phyloP scores from a whole-genome alignment of 2,797 vertebrate species.

The Crenichthys baileyi region DNA sequence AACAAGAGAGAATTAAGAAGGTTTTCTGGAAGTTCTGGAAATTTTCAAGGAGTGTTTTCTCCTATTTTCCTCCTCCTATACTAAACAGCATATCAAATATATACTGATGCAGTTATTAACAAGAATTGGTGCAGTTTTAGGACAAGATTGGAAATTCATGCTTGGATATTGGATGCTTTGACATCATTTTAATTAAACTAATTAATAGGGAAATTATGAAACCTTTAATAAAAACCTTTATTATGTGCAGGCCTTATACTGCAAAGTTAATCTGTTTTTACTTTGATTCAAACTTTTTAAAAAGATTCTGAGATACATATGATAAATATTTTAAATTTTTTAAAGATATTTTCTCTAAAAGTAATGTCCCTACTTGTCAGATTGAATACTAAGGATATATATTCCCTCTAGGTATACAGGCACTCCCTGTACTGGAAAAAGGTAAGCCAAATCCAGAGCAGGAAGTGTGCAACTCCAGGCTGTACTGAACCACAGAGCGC shows the following conservation, averaged over 20 bases:
- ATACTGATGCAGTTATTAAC: not conserved
- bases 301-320: not conserved
- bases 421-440: conserved; percentile 1
- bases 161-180: too few relatives aligned
- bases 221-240: not conserved
- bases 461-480: conserved; percentile 14
- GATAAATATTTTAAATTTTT: not conserved
- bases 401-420: conserved; percentile 6
- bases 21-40: not conserved
- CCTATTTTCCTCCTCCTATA: not conserved
- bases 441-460: conserved; percentile 20
- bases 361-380: not conserved
- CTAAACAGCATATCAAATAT: not conserved
- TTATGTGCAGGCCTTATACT: too few relatives aligned
- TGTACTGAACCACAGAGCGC: not conserved
- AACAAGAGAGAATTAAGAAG: not conserved
- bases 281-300: not conserved
- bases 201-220: not conserved
- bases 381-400: not conserved
- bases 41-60: not conserved
- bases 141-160: not conserved
- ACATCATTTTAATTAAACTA: too few relatives aligned
- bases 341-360: not conserved
- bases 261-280: too few relatives aligned
- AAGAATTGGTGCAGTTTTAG: not conserved